Percentiles rank a stretch among this genome's conserved stretches.
Conservation (phyloP, 2,888 invertebrate species). For the Marasmarcha lunaedactyla region DNA sequence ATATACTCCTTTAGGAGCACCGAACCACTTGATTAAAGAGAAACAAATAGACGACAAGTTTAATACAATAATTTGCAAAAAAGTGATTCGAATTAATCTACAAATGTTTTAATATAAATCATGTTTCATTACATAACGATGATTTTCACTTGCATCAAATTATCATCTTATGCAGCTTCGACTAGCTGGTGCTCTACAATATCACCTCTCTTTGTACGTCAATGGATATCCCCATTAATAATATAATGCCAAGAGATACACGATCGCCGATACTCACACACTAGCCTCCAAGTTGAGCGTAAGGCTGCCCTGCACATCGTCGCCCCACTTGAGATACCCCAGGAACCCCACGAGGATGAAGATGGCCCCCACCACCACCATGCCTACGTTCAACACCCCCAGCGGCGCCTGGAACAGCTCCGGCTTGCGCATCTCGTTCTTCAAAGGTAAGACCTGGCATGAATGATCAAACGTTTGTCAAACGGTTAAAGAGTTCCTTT, state of each 20-base stretch:
- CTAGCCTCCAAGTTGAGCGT: constrained; percentile 84
- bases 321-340: constrained; percentile 90
- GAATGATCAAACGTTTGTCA: background rate
- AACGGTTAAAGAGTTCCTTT: too few relatives aligned
- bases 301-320: constrained; percentile 83
- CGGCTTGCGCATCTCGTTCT: constrained; percentile 90
- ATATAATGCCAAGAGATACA: too few relatives aligned
- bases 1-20: too few relatives aligned
- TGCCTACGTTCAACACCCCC: constrained; percentile 92
- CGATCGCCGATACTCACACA: constrained; percentile 68
- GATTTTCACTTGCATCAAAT: too few relatives aligned
- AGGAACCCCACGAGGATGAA: constrained; percentile 88
- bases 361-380: constrained; percentile 82
- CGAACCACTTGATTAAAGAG: too few relatives aligned
- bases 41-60: too few relatives aligned
- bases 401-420: constrained; percentile 80
- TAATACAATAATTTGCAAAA: background rate
- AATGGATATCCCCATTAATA: too few relatives aligned
- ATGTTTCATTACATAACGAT: too few relatives aligned
- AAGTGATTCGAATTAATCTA: background rate
- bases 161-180: too few relatives aligned
- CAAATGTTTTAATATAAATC: too few relatives aligned
- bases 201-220: too few relatives aligned
- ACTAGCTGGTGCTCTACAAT: too few relatives aligned
- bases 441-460: constrained; percentile 87